Evolutionary conservation across 2,113 vertebrate genomes (phyloP), one percentile per base, ranked within the genome.

Genomic region (Neotoma lepida): DNA sequence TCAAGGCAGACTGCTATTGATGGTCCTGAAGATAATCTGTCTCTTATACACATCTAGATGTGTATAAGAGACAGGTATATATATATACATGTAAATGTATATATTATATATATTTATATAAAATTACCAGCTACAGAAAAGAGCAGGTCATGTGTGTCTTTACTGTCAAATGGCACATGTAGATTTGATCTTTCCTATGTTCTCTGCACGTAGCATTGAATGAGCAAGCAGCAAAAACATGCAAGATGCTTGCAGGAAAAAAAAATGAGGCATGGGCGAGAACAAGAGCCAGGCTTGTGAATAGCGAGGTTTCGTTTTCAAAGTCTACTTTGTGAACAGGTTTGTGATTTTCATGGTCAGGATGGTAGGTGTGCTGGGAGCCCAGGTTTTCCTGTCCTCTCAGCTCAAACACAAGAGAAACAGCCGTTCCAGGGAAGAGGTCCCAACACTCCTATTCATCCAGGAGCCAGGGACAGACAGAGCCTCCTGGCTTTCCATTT

Each of bases 261-360:
- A 41, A 80, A 74, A 74, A 20, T 2, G 44, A 90, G 77, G 41
- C 2, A 35, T 61, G 87, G 30, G 28, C 9, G 54, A 28, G 44
- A 26, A 0, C 64, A 84, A 46, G 70, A 91, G 68, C 33, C 88
- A 74, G 64, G n/a, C n/a, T 89, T 33, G 44, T n/a, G 86, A 86
- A 49, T 86, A 82, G 85, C 80, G 44, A 56, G 44, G 49, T 89
- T 66, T 74, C 76, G 33, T 95, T 93, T 93, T 91, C 66, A 56
- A 56, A 76, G 44, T 91, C 20, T 10, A 63, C 15, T 49, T 93
- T 77, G 88, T 88, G 90, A 94, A 88, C 51, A 81, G 71, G 35
- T 63, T 92, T 91, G 46, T 92, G 86, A 39, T 94, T 91, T 61
- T 90, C 33, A 22, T n/a, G 35, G 35, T 61, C 41, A 54, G 12